Evolutionary conservation across 2,888 invertebrate genomes (phyloP).

Genomic region (Helleia helle): DNA sequence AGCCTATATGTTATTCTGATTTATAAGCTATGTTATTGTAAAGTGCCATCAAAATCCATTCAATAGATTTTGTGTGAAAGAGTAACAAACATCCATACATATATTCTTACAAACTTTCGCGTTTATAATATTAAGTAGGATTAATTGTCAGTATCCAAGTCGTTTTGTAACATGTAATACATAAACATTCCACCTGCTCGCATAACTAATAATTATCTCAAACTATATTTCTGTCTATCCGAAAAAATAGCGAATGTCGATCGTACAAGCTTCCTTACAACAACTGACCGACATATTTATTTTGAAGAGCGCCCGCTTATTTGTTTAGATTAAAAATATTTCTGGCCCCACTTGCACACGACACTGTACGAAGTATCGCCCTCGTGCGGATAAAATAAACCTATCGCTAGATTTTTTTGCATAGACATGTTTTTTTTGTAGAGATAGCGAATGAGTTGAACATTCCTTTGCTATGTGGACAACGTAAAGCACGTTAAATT

Average conservation of each 20-base stretch:
- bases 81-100: too few species aligned
- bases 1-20: too few species aligned
- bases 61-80: too few species aligned
- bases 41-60: too few species aligned
- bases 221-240: too few species aligned
- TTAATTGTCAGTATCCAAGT: too few species aligned
- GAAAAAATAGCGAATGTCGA: slow-evolving; percentile 10
- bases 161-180: too few species aligned
- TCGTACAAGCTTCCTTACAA: slow-evolving; percentile 37
- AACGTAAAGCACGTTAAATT: neutral
- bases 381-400: slow-evolving; percentile 13
- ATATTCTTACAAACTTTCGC: too few species aligned
- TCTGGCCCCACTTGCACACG: slow-evolving; percentile 70
- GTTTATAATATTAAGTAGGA: too few species aligned
- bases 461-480: neutral
- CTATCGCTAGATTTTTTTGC: neutral
- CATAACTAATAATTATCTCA: too few species aligned
- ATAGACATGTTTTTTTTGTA: neutral
- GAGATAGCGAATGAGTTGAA: neutral
- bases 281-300: slow-evolving; percentile 59
- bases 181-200: too few species aligned
- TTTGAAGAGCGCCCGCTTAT: slow-evolving; percentile 57
- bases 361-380: slow-evolving; percentile 45
- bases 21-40: too few species aligned
- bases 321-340: slow-evolving; percentile 72